Percentiles rank a stretch among this genome's conserved stretches.
Conservation (phyloP, 2,888 invertebrate species). For the Drosophila antonietae region DNA sequence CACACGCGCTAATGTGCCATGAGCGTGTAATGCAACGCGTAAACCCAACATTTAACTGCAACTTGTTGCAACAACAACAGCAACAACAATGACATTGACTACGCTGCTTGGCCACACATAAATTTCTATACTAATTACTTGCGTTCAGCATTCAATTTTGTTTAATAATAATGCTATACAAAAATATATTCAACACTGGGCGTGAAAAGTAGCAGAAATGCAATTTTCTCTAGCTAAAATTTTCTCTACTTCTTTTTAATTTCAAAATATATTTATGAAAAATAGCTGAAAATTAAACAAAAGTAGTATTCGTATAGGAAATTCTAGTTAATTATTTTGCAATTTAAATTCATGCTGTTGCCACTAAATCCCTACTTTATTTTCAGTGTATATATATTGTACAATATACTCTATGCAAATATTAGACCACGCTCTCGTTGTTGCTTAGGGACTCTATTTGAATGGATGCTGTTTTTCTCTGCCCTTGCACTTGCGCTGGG, state of each 20-base stretch:
- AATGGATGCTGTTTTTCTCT: constrained; percentile 34
- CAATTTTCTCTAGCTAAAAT: no score
- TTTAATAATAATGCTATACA: constrained; percentile 64
- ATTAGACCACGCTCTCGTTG: constrained; percentile 7
- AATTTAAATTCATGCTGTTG: no score
- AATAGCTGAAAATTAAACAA: neutral
- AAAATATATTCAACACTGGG: constrained; percentile 13
- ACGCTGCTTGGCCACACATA: constrained; percentile 46
- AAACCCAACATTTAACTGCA: constrained; percentile 41
- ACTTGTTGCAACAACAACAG: constrained; percentile 55
- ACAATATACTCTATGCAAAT: constrained; percentile 25
- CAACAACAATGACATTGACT: constrained; percentile 19
- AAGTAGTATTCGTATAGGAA: neutral
- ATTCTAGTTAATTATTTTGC: neutral
- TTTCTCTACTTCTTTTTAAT: no score
- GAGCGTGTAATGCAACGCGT: constrained; percentile 8
- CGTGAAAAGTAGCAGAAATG: neutral
- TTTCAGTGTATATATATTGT: constrained; percentile 7
- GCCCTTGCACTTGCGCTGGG: constrained; percentile 10
- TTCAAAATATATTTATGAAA: no score
- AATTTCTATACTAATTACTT: constrained; percentile 74
- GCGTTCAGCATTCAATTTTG: constrained; percentile 50
- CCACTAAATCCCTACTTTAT: no score
- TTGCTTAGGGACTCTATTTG: constrained; percentile 13
- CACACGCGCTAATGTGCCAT: constrained; percentile 32